These are phyloP conservation scores for Rhodophaea formosa DNA, from an alignment of 2,888 invertebrate species.

Conservation along the genomic window DNA sequence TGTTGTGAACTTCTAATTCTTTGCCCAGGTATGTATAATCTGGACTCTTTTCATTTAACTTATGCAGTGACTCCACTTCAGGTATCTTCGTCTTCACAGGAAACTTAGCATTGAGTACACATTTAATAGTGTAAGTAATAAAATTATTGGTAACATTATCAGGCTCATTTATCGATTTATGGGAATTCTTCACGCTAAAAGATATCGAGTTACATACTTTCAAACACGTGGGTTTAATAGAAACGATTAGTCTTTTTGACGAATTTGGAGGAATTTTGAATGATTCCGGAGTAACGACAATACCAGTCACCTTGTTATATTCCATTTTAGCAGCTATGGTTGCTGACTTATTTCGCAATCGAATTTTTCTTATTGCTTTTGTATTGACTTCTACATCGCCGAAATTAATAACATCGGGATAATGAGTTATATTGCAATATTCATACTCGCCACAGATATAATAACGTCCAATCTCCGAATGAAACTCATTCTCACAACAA, in stretches of 20 bases:
- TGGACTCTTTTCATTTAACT: slow-evolving; percentile 48
- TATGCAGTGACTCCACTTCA: slow-evolving; percentile 58
- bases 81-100: slow-evolving; percentile 36
- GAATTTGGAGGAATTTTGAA: slow-evolving; percentile 61
- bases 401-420: slow-evolving; percentile 70
- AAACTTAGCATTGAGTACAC: slow-evolving; percentile 49
- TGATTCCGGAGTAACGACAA: slow-evolving; percentile 59
- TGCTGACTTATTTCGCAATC: slow-evolving; percentile 67
- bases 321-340: slow-evolving; percentile 58
- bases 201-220: slow-evolving; percentile 43
- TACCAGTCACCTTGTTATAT: slow-evolving; percentile 59
- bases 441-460: slow-evolving; percentile 82
- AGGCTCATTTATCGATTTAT: slow-evolving; percentile 34
- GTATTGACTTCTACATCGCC: slow-evolving; percentile 62
- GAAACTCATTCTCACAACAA: slow-evolving; percentile 63
- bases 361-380: slow-evolving; percentile 55
- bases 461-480: slow-evolving; percentile 72
- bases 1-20: slow-evolving; percentile 38
- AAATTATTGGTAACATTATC: slow-evolving; percentile 40
- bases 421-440: slow-evolving; percentile 63
- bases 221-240: slow-evolving; percentile 54
- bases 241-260: slow-evolving; percentile 47
- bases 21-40: slow-evolving; percentile 53
- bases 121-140: slow-evolving; percentile 47
- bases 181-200: slow-evolving; percentile 59